Percentiles rank a stretch among this genome's conserved stretches.
Evolutionary conservation across 2,888 invertebrate species (phyloP).

Genomic region (Leptopilina syphax): DNA sequence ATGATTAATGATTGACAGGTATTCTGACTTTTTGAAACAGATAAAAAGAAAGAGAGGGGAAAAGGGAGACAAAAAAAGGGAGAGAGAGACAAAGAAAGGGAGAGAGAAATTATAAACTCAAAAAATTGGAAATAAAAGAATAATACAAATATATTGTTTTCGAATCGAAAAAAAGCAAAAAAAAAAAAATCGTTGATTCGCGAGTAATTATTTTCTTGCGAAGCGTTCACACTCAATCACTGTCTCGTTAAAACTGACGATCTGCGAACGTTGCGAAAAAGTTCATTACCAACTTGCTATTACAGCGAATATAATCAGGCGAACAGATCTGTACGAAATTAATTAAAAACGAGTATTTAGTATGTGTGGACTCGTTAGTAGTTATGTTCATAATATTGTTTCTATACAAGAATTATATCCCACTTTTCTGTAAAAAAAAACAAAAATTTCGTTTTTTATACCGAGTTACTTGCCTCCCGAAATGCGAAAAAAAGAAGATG

Average conservation of each 20-base stretch:
- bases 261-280: constrained; percentile 31
- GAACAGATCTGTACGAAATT: constrained; percentile 35
- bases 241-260: constrained; percentile 39
- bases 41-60: too few relatives aligned
- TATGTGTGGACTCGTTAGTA: constrained; percentile 21
- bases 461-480: neutral
- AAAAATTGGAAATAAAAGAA: too few relatives aligned
- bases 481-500: neutral
- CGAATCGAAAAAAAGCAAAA: too few relatives aligned
- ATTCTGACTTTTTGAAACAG: too few relatives aligned
- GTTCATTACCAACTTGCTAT: constrained; percentile 27
- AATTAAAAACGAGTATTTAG: constrained; percentile 40
- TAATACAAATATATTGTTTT: neutral
- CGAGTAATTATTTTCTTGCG: constrained; percentile 32
- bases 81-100: too few relatives aligned
- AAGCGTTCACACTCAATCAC: constrained; percentile 32
- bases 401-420: constrained; percentile 24
- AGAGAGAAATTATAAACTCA: too few relatives aligned
- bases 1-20: too few relatives aligned
- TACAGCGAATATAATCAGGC: constrained; percentile 35
- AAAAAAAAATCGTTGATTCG: neutral
- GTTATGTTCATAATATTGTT: constrained; percentile 31
- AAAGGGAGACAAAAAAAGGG: too few relatives aligned
- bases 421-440: neutral
- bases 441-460: neutral